Conservation (phyloP, 2,797 vertebrate species). For the Anabacerthia variegaticeps region DNA sequence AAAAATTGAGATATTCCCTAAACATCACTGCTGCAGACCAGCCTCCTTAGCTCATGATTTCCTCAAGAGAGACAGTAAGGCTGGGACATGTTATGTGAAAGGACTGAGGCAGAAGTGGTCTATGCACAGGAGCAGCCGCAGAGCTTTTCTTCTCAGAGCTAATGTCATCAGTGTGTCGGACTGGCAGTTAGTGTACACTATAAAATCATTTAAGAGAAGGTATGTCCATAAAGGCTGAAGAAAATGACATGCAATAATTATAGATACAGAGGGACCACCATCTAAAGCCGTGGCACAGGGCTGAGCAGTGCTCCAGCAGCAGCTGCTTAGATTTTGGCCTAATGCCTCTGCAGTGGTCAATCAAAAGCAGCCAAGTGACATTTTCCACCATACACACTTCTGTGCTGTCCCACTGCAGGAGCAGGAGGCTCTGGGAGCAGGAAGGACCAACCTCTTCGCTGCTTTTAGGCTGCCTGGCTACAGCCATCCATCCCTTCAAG, state of each 20-base stretch:
- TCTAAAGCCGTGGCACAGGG: background rate
- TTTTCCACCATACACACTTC: background rate
- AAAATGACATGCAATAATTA: background rate
- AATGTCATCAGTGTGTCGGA: background rate
- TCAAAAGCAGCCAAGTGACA: background rate
- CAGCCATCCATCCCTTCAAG: background rate
- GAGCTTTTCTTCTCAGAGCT: background rate
- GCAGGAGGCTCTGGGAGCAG: background rate
- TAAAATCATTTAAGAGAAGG: background rate
- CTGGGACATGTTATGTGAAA: background rate
- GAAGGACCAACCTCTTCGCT: background rate
- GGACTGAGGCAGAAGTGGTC: background rate
- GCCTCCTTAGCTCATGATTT: background rate
- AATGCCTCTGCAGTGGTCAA: rapidly evolving
- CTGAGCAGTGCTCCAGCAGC: background rate
- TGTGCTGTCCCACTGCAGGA: rapidly evolving
- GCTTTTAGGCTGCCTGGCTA: background rate
- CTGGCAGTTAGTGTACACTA: rapidly evolving
- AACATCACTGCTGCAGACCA: background rate
- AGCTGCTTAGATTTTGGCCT: background rate
- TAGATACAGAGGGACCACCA: background rate
- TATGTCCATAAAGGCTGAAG: background rate
- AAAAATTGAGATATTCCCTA: background rate
- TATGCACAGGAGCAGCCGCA: background rate
- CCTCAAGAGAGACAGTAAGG: background rate